Conservation (phyloP, 2,113 vertebrate genomes). For the Heptranchias perlo region DNA sequence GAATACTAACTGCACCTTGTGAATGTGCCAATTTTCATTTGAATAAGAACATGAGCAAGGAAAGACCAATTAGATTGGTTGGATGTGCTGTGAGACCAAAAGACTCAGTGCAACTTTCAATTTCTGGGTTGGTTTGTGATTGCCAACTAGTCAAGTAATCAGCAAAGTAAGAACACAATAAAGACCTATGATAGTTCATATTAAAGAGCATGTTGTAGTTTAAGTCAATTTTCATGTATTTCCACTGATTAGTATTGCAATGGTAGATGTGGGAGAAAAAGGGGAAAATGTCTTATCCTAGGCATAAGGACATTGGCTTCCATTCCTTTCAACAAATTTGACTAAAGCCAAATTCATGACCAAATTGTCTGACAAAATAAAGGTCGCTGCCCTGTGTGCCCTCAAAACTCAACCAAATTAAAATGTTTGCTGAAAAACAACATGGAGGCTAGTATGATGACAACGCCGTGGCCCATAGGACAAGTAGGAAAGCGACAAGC, state of each 20-base stretch:
- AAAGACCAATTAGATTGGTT: background rate
- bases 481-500: too few species aligned
- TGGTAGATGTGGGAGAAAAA: background rate
- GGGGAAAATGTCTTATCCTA: background rate
- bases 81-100: background rate
- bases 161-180: background rate
- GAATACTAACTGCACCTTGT: constrained; percentile 7
- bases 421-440: background rate
- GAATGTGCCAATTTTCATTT: constrained; percentile 12
- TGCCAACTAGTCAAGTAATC: background rate
- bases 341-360: background rate
- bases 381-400: background rate
- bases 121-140: background rate
- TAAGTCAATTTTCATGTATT: background rate
- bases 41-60: background rate
- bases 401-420: background rate
- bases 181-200: background rate
- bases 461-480: rapidly evolving
- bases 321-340: background rate
- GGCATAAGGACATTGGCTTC: background rate
- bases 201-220: background rate
- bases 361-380: background rate
- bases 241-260: background rate
- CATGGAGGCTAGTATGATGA: background rate
- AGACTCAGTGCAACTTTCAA: background rate